Conservation (phyloP, 1,140 invertebrate genomes). For the Littorina saxatilis region DNA sequence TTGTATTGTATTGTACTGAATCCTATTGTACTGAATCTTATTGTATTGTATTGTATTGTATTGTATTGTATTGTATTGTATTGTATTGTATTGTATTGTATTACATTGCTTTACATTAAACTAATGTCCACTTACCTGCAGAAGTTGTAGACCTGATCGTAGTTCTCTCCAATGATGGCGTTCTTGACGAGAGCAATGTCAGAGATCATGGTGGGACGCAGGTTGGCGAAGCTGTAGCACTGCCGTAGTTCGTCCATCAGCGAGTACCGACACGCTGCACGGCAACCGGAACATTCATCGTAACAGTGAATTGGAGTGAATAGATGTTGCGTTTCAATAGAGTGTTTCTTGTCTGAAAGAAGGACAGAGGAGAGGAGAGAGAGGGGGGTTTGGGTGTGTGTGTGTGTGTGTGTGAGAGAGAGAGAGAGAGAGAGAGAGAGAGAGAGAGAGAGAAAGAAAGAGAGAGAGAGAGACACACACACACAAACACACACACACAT, state of each 20-base stretch:
- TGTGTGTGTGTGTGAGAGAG: not conserved
- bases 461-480: not conserved
- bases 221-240: conserved; percentile 49
- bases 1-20: too few relatives aligned
- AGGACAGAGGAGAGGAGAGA: conserved; percentile 44
- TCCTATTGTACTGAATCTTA: too few relatives aligned
- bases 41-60: too few relatives aligned
- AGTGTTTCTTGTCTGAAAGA: conserved; percentile 30
- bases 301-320: not conserved
- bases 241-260: conserved; percentile 51
- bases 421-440: conserved; percentile 4
- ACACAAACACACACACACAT: too few relatives aligned
- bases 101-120: too few relatives aligned
- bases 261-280: conserved; percentile 46
- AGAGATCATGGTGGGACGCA: conserved; percentile 44
- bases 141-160: conserved; percentile 47
- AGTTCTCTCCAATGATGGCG: conserved; percentile 39
- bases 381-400: conserved; percentile 12
- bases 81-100: too few relatives aligned
- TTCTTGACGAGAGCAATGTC: conserved; percentile 37
- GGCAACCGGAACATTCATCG: not conserved
- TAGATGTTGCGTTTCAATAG: not conserved
- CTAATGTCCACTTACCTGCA: conserved; percentile 43
- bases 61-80: too few relatives aligned
- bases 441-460: not conserved